These are phyloP conservation scores for Cariama cristata DNA, from an alignment of 2,113 vertebrate genomes.

Conservation along the genomic window DNA sequence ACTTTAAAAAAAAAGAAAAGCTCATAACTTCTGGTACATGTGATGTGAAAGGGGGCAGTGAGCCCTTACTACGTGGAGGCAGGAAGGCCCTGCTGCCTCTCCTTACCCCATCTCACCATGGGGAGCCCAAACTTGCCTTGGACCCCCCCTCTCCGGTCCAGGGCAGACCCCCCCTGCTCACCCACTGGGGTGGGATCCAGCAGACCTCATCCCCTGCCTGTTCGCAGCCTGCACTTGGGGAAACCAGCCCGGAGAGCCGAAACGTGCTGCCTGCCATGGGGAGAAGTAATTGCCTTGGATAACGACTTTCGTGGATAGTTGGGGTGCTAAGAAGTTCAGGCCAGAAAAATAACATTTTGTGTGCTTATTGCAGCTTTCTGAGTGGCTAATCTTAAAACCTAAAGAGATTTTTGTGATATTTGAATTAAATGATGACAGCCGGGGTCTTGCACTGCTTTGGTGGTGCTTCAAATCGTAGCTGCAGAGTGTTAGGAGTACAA, in stretches of 20 bases:
- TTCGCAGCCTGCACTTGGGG: not conserved
- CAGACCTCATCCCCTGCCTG: not conserved
- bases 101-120: rapidly evolving
- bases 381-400: not conserved
- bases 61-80: not conserved
- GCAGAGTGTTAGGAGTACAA: not conserved
- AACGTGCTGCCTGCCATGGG: not conserved
- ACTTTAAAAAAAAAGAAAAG: not conserved
- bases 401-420: not conserved
- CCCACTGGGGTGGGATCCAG: not conserved
- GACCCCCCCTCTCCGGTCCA: rapidly evolving
- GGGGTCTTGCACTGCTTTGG: not conserved
- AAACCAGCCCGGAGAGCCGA: not conserved
- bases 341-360: not conserved
- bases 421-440: rapidly evolving
- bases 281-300: not conserved
- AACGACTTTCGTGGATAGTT: not conserved
- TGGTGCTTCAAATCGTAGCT: not conserved
- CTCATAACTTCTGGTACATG: not conserved
- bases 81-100: not conserved
- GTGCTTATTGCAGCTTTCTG: not conserved
- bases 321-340: not conserved
- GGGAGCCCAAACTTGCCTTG: not conserved
- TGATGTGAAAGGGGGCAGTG: not conserved
- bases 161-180: not conserved